Base-by-base conservation (phyloP, 2,113 vertebrate genomes). In the Forbesichthys papilliferus region DNA sequence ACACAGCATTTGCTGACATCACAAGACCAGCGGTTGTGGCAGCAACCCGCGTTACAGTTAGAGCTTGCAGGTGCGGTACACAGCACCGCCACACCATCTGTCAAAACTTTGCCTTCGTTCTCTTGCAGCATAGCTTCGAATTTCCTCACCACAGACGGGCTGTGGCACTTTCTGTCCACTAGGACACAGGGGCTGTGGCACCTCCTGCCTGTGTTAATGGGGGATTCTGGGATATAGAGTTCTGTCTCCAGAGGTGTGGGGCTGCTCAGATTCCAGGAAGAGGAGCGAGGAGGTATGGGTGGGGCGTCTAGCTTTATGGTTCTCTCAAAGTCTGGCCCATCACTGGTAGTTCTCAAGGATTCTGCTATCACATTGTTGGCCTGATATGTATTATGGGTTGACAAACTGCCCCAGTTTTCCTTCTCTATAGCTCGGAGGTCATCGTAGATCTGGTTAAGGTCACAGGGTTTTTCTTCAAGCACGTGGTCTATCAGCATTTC, bases 201-300 rank as follows among this genome's bases (percentile, higher is more conserved):
- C 68, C 67, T 90, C 87, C 52, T 84, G 79, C 86, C 67, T 49
- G 80, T 86, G 10, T 64, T 63, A 5, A 48, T 66, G 34, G 80
- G 87, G 78, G 87, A 71, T 70, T 93, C 92, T 80, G 90, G 88
- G 51, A 90, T 34, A 57, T 86, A 66, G 20, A 82, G 83, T 68
- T 94, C 93, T 69, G 87, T 61, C 58, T 94, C 92, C 8, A 73
- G 73, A 3, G 76, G 76, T 51, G 86, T 84, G 58, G 90, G 86
- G 58, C 78, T 87, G 64, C 91, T 90, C 65, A 96, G 82, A 77
- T 94, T 94, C 81, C 95, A 92, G 87, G 96, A 98, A 58, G 95
- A 95, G 81, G 92, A 93, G 66, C 95, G 94, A 63, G 95, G 94
- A 81, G 94, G 96, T 73, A 95, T 74, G 46, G 95, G 94, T 36